Evolutionary conservation across 2,113 vertebrate genomes (phyloP).

Genomic region (Pampusana beccarii): DNA sequence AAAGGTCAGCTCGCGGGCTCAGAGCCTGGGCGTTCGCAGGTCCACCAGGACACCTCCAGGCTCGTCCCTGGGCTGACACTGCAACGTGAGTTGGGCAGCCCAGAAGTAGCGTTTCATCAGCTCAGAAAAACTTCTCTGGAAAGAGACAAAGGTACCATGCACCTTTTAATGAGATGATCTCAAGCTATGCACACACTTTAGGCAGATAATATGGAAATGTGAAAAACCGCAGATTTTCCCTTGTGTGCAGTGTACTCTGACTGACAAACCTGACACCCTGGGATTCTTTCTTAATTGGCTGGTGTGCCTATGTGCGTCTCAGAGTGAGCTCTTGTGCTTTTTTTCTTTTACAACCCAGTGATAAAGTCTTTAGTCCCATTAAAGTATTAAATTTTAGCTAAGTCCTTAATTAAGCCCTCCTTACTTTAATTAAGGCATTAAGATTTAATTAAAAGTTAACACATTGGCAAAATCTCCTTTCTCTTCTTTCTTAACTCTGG

Average conservation of each 20-base stretch:
- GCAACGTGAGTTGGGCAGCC: not conserved
- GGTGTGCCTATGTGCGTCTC: not conserved
- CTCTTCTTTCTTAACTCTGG: not conserved
- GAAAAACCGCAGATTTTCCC: not conserved
- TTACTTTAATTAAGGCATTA: slow-evolving; percentile 70
- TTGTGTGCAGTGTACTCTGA: not conserved
- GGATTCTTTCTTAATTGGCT: slow-evolving; percentile 60
- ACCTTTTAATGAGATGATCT: not conserved
- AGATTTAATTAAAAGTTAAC: slow-evolving; percentile 59
- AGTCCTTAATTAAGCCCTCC: slow-evolving; percentile 68
- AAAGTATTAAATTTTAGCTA: slow-evolving; percentile 73
- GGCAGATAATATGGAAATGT: not conserved
- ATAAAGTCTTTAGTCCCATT: slow-evolving; percentile 73
- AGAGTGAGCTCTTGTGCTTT: not conserved
- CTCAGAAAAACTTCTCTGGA: not conserved
- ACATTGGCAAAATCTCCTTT: slow-evolving; percentile 41
- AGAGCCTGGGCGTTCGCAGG: not conserved
- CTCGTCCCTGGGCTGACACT: not conserved
- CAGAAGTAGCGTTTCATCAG: not conserved
- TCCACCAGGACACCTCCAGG: not conserved
- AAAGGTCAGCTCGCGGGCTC: fast-evolving
- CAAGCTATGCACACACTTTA: not conserved
- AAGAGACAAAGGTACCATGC: not conserved
- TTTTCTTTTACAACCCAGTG: slow-evolving; percentile 10
- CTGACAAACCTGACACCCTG: slow-evolving; percentile 11